These are phyloP conservation scores for Habrosyne pyritoides DNA, from an alignment of 2,888 invertebrate genomes.

Conservation along the genomic window DNA sequence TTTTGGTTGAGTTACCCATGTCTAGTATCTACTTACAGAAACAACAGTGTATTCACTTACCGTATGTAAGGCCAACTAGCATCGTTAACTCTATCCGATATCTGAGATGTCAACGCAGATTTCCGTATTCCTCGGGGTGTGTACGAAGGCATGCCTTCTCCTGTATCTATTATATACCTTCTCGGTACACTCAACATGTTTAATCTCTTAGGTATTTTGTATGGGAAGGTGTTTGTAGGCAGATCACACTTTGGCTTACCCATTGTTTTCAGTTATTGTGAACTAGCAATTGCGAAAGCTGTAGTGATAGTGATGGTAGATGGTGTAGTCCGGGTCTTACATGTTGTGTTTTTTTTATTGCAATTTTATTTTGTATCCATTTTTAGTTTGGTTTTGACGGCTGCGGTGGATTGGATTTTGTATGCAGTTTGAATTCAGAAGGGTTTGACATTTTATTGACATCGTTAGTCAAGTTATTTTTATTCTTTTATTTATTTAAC, in stretches of 20 bases:
- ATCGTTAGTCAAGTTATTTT: neutral
- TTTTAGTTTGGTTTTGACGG: slow-evolving; percentile 19
- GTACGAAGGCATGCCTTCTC: slow-evolving; percentile 57
- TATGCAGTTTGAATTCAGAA: slow-evolving; percentile 20
- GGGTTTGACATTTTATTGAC: slow-evolving; percentile 1
- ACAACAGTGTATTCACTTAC: slow-evolving; percentile 45
- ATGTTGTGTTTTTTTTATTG: slow-evolving; percentile 31
- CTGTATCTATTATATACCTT: slow-evolving; percentile 45
- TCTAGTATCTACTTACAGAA: no score
- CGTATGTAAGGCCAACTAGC: slow-evolving; percentile 67
- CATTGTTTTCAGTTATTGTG: slow-evolving; percentile 41
- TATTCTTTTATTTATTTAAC: neutral
- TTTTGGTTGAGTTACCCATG: no score
- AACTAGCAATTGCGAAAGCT: slow-evolving; percentile 51
- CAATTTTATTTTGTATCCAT: slow-evolving; percentile 32
- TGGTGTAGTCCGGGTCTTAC: slow-evolving; percentile 22
- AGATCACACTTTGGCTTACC: slow-evolving; percentile 54
- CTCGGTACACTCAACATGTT: slow-evolving; percentile 60
- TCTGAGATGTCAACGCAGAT: slow-evolving; percentile 53
- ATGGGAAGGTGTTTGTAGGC: slow-evolving; percentile 55
- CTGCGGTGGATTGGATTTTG: slow-evolving; percentile 14
- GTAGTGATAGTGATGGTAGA: slow-evolving; percentile 25
- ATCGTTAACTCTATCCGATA: slow-evolving; percentile 59
- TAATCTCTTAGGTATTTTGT: slow-evolving; percentile 57
- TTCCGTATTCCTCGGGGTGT: slow-evolving; percentile 53